phyloP scores from a whole-genome alignment of 2,888 invertebrate species.

The Lepidonotus clava region DNA sequence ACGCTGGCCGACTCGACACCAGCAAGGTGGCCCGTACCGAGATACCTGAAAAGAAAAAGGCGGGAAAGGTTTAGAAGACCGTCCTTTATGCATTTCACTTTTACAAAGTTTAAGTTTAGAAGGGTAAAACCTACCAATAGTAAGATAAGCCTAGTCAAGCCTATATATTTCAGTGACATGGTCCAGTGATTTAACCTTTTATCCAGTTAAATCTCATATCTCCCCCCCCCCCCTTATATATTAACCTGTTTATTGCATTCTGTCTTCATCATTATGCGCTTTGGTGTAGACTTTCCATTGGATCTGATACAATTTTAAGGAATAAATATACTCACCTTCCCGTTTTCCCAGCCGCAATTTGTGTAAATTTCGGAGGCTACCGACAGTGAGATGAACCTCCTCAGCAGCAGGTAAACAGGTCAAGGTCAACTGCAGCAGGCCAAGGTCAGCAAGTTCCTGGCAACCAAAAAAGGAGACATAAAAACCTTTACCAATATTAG shows the following conservation, averaged over 20 bases:
- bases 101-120: no score
- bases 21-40: background rate
- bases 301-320: no score
- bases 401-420: conserved; percentile 5
- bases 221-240: no score
- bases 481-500: background rate
- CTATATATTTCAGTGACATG: no score
- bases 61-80: background rate
- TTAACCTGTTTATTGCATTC: no score
- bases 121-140: no score
- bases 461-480: background rate
- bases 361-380: background rate
- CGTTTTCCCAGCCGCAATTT: background rate
- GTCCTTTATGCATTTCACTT: no score
- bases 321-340: background rate
- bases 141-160: no score
- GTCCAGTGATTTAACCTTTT: no score
- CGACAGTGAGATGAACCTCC: background rate
- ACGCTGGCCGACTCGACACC: background rate
- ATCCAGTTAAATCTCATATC: no score
- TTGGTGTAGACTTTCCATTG: no score
- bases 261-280: no score
- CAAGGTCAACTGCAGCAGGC: conserved; percentile 40
- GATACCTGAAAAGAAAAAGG: background rate
- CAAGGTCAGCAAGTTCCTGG: background rate